Base-by-base conservation (phyloP, 2,888 invertebrate species). In the Drosophila vallismaia region DNA sequence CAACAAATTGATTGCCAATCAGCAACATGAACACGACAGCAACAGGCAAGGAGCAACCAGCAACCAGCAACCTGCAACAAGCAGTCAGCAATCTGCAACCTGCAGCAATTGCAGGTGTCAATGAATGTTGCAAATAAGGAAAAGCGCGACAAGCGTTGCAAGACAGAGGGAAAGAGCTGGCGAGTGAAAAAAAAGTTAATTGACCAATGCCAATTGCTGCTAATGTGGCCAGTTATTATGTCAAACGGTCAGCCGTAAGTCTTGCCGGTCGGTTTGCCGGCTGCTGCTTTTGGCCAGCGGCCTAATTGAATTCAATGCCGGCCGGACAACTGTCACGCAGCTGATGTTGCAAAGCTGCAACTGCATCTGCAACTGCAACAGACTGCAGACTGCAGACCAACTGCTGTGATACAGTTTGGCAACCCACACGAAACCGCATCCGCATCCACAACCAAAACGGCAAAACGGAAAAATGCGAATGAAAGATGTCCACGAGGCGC, bases 1-100 rank as follows among this genome's bases (percentile, higher is more conserved):
- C 88, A 86, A 84, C 84, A 84, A 84, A 84, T 84, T 84, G 84
- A 84, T 85, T 85, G 88, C 78, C 84, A 85, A 85, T 85, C 88
- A 86, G 70, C 86, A 88, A 83, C 80, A 79, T 83, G 82, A 85
- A 75, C 85, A 82, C 85, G 82, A 79, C 83, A 82, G 77, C 87
- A 10, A 42, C 40, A 42, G 40, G 10, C n/a, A 33, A 33, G 33
- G 33, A 33, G 63, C 36, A 46, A 44, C 8, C 55, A 29, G 46
- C 28, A 33, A 29, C 0, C 56, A 3, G 42, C 42, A 40, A 40
- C 48, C 40, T 6, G 7, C 38, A 46, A 19, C 66, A 50, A 10
- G 38, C 56, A 38, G n/a, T 55, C 38, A 46, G 68, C 77, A 78
- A 76, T 40, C 33, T 36, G 56, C 56, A 57, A 40, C 52, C 29